phyloP scores from a whole-genome alignment of 2,888 invertebrate species.

The Calliphora vomitoria region DNA sequence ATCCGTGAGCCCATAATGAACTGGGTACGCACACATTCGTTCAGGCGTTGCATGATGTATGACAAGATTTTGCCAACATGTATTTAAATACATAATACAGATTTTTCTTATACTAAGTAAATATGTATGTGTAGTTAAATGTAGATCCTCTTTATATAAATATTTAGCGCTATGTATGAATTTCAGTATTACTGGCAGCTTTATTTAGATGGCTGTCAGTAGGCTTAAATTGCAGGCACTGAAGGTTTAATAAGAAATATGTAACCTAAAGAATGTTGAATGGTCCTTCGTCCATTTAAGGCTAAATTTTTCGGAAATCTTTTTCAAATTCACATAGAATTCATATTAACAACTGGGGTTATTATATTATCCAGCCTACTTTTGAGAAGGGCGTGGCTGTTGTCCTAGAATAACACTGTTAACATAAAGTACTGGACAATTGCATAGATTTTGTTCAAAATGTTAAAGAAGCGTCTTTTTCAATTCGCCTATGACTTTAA shows the following conservation, averaged over 20 bases:
- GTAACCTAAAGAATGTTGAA: background rate
- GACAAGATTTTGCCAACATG: conserved; percentile 75
- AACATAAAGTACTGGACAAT: background rate
- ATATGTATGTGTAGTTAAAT: conserved; percentile 30
- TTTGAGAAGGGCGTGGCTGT: no score
- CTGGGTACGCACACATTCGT: conserved; percentile 82
- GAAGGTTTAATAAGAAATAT: background rate
- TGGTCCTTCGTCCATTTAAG: no score
- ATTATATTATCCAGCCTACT: no score
- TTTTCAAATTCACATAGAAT: no score
- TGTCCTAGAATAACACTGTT: no score
- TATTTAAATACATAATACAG: conserved; percentile 59
- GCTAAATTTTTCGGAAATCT: no score
- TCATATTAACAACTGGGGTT: no score
- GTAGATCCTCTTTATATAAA: conserved; percentile 17
- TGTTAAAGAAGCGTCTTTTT: background rate
- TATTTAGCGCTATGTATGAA: conserved; percentile 34
- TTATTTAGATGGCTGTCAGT: background rate
- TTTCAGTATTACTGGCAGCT: conserved; percentile 3
- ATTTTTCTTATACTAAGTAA: conserved; percentile 32
- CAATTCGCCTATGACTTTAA: background rate
- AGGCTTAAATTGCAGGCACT: background rate
- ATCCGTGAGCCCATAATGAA: conserved; percentile 81
- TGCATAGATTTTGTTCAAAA: background rate
- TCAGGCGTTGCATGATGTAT: conserved; percentile 83